Evolutionary conservation across 2,888 invertebrate genomes (phyloP), one percentile per base, ranked within the genome.

Genomic region (Aleiodes testaceus): DNA sequence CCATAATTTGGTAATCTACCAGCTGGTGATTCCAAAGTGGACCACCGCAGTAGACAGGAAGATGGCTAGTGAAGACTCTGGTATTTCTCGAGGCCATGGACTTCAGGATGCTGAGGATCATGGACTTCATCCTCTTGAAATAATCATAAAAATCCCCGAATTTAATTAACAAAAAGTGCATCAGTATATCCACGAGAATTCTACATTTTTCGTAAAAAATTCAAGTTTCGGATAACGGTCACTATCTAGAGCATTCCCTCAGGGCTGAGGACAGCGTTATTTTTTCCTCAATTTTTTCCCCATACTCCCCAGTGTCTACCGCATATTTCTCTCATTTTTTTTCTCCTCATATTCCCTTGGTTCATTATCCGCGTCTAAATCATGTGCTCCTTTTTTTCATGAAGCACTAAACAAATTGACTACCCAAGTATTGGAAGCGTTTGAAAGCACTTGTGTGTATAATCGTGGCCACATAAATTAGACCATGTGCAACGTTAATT

Each of bases 141-240:
- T n/a, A n/a, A n/a, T n/a, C n/a, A n/a, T n/a, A n/a, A n/a, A n/a
- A n/a, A n/a, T n/a, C n/a, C n/a, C n/a, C n/a, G n/a, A n/a, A n/a
- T n/a, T n/a, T n/a, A n/a, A n/a, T n/a, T n/a, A n/a, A n/a, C n/a
- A n/a, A n/a, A n/a, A n/a, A n/a, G n/a, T n/a, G n/a, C n/a, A n/a
- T n/a, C n/a, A n/a, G n/a, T n/a, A n/a, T n/a, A n/a, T n/a, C n/a
- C n/a, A n/a, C n/a, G n/a, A n/a, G n/a, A n/a, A n/a, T n/a, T n/a
- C n/a, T n/a, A n/a, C n/a, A n/a, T n/a, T 26, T 26, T 26, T 26
- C 26, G 26, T 4, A 4, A 4, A 5, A 26, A 26, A 4, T 26
- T 49, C 11, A 45, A 50, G 44, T 61, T 63, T 71, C 70, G 66
- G 50, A 66, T 74, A 74, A 74, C 74, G 69, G 72, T 67, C 69